A percentile compares a stretch with the other conserved stretches of the same genome.
These are phyloP conservation scores for Hipparchia semele DNA, from an alignment of 2,888 invertebrate genomes.

Conservation along the genomic window DNA sequence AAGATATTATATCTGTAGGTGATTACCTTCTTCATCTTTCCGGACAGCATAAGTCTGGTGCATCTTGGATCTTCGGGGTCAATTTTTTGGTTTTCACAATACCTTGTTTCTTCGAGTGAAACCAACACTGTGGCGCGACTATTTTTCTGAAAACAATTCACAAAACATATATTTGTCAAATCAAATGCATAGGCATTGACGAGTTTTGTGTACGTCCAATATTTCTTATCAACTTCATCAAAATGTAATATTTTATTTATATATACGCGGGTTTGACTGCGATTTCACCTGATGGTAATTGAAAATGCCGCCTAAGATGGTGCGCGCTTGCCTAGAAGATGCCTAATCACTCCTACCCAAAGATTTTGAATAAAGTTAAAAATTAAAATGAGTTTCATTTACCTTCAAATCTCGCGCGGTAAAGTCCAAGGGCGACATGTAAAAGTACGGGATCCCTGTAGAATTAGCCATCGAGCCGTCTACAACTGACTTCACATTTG, in stretches of 20 bases:
- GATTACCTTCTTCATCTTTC: slow-evolving; percentile 84
- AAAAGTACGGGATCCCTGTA: slow-evolving; percentile 89
- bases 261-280: too few relatives aligned
- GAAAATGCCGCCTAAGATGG: too few relatives aligned
- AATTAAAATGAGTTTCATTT: slow-evolving; percentile 44
- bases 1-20: too few relatives aligned
- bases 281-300: too few relatives aligned
- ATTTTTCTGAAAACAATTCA: slow-evolving; percentile 76
- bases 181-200: too few relatives aligned
- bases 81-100: slow-evolving; percentile 83
- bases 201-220: too few relatives aligned
- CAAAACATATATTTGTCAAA: background rate
- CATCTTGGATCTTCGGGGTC: slow-evolving; percentile 92
- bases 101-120: slow-evolving; percentile 86
- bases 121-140: slow-evolving; percentile 86
- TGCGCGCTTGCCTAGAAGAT: too few relatives aligned
- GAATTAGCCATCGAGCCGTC: slow-evolving; percentile 87
- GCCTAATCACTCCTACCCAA: too few relatives aligned
- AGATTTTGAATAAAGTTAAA: background rate
- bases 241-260: too few relatives aligned
- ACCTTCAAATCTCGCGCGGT: slow-evolving; percentile 87
- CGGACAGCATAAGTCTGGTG: slow-evolving; percentile 87
- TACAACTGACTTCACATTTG: slow-evolving; percentile 86
- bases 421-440: slow-evolving; percentile 88
- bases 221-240: too few relatives aligned